These are phyloP conservation scores for Planiliza haematocheilus DNA, from an alignment of 2,113 vertebrate species.

Conservation along the genomic window DNA sequence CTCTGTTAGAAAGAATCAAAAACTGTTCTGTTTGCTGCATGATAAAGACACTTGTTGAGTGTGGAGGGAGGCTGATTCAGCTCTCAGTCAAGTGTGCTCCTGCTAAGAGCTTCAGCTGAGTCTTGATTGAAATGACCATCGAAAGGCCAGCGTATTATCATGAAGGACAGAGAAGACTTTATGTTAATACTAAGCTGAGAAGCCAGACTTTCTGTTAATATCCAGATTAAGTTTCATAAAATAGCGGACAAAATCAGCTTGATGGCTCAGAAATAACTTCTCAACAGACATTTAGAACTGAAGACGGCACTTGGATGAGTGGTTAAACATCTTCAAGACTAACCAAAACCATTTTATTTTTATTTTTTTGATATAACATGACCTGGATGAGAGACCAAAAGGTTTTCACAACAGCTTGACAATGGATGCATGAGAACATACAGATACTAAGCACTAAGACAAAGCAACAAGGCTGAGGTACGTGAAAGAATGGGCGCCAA, in stretches of 20 bases:
- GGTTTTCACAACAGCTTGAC: too few species aligned
- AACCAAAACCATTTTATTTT: too few species aligned
- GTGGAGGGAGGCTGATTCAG: background rate
- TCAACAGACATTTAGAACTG: too few species aligned
- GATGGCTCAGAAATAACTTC: background rate
- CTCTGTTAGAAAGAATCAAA: too few species aligned
- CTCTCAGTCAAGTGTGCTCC: conserved; percentile 1
- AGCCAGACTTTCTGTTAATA: background rate
- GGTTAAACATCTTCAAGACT: too few species aligned
- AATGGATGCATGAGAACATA: background rate
- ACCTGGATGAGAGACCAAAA: too few species aligned
- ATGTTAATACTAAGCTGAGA: background rate
- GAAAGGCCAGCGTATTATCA: background rate
- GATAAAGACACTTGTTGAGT: conserved; percentile 13
- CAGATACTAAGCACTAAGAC: background rate
- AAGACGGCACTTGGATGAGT: too few species aligned
- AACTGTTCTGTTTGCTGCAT: background rate
- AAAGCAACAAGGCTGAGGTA: background rate
- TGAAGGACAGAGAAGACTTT: background rate
- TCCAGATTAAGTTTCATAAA: background rate
- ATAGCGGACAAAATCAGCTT: background rate
- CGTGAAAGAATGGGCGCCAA: background rate
- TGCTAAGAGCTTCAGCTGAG: too few species aligned
- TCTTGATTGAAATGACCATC: background rate
- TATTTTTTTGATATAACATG: too few species aligned